Evolutionary conservation across 2,797 vertebrate genomes (phyloP), one percentile per base, ranked within the genome.

Genomic region (Netta rufina): DNA sequence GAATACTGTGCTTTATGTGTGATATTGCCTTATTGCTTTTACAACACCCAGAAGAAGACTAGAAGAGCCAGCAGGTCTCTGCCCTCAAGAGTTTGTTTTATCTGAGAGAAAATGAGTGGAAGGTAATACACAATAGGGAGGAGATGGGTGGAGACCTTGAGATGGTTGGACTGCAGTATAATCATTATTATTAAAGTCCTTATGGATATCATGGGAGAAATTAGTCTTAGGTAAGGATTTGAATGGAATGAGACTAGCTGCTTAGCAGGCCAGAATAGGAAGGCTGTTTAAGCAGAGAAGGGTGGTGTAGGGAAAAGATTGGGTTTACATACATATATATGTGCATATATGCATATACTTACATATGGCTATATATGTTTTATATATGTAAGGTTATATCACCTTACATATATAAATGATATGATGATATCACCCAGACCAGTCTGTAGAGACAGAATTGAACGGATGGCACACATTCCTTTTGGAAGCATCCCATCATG

Each of bases 181-280:
- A 96, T 97, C 78, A 94, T 95, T 89, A 94, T 95, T 95, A 95
- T 95, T 96, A 91, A 94, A 95, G 92, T 51, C 76, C 89, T 92
- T 54, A 64, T 61, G 81, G 90, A 92, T 95, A 96, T 54, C 88
- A 92, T 92, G 95, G 94, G 90, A 95, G 93, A 97, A 95, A 97
- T 96, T 95, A 96, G 69, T 95, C 89, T 96, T 92, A 93, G 92
- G 93, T 95, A 92, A 95, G 87, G 89, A 91, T 92, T 93, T 93
- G 91, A 96, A 94, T 96, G 95, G 87, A 96, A 95, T 92, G 84
- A 93, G 65, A 87, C 33, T 66, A 79, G 53, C 38, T 88, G 71
- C 77, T 89, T 87, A 82, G 85, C 72, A 92, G 78, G 65, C 85
- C 91, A 89, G 69, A 76, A 80, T 28, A 75, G 43, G n/a, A 70